phyloP scores from a whole-genome alignment of 2,797 vertebrate species.

The Mycteria americana region DNA sequence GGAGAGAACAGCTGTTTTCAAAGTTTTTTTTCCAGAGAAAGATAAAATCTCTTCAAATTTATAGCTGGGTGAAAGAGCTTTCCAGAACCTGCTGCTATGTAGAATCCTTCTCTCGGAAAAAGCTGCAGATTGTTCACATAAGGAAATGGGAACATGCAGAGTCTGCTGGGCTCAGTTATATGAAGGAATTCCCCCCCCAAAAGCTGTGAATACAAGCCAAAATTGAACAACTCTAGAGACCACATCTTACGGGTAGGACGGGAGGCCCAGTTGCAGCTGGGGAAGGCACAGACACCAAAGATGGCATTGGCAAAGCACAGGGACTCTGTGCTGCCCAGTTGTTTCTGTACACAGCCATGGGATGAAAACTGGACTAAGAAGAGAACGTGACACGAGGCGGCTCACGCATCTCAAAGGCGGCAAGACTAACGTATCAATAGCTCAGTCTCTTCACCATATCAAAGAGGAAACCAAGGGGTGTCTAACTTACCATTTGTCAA shows the following conservation, averaged over 20 bases:
- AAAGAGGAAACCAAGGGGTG: not conserved
- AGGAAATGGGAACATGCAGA: not conserved
- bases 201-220: not conserved
- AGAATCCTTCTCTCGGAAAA: not conserved
- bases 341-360: not conserved
- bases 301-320: not conserved
- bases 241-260: not conserved
- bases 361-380: not conserved
- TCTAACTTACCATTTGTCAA: not conserved
- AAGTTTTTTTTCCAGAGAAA: not conserved
- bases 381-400: not conserved
- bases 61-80: not conserved
- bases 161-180: not conserved
- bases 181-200: not conserved
- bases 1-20: not conserved
- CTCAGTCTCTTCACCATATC: not conserved
- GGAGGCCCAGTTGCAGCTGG: not conserved
- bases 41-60: not conserved
- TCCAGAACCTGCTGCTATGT: not conserved
- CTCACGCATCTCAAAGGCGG: not conserved
- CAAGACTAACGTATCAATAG: accelerated
- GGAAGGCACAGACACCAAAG: not conserved
- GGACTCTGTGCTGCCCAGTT: not conserved
- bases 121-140: not conserved
- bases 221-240: not conserved